Evolutionary conservation across 2,113 vertebrate genomes (phyloP).

Genomic region (Odontesthes bonariensis): DNA sequence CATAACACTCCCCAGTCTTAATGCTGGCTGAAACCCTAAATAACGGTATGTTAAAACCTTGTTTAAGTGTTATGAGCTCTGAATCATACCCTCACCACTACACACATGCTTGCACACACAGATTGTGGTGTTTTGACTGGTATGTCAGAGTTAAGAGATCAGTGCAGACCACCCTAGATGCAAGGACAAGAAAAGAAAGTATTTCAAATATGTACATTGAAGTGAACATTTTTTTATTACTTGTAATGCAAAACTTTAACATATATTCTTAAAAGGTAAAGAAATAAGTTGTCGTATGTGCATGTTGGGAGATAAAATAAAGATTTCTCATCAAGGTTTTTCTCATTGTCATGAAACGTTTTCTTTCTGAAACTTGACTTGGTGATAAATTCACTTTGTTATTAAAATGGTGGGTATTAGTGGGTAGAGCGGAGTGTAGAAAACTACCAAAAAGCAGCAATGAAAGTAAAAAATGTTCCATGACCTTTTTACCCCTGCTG

Average conservation of each 20-base stretch:
- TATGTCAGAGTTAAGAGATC: slow-evolving; percentile 77
- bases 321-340: too few species aligned
- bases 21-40: slow-evolving; percentile 67
- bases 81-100: slow-evolving; percentile 70
- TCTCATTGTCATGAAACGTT: slow-evolving; percentile 5
- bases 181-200: slow-evolving; percentile 33
- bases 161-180: slow-evolving; percentile 73
- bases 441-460: slow-evolving; percentile 30
- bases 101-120: slow-evolving; percentile 58
- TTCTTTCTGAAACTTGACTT: slow-evolving; percentile 27
- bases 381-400: slow-evolving; percentile 50
- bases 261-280: slow-evolving; percentile 7
- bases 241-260: background rate
- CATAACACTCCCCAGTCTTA: slow-evolving; percentile 32
- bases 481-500: slow-evolving; percentile 61
- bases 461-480: slow-evolving; percentile 59
- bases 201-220: slow-evolving; percentile 40
- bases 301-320: slow-evolving; percentile 8
- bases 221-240: slow-evolving; percentile 1
- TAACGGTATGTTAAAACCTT: slow-evolving; percentile 69
- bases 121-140: slow-evolving; percentile 72
- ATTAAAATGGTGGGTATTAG: slow-evolving; percentile 56
- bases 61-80: slow-evolving; percentile 70
- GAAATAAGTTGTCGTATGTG: slow-evolving; percentile 13
- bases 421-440: slow-evolving; percentile 16